phyloP scores from a whole-genome alignment of 2,797 vertebrate genomes.

The Borostomias antarcticus region DNA sequence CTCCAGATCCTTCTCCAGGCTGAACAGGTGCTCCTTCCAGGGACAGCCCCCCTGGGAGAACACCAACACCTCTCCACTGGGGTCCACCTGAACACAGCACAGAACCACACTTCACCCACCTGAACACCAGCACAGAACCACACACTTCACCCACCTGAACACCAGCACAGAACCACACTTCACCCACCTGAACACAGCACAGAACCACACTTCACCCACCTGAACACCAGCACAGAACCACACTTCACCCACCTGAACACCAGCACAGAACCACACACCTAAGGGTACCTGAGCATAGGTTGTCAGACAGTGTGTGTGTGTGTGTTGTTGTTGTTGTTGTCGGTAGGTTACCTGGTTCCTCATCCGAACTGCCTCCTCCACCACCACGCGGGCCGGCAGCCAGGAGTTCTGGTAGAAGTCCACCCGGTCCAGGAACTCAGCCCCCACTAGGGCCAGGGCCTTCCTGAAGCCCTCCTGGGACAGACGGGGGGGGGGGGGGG shows the following conservation, averaged over 20 bases:
- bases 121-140: background rate
- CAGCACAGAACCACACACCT: background rate
- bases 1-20: conserved; percentile 80
- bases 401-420: conserved; percentile 84
- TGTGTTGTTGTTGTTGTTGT: no score
- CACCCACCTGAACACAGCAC: no score
- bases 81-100: conserved; percentile 77
- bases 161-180: no score
- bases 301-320: background rate
- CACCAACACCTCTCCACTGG: conserved; percentile 83
- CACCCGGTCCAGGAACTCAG: conserved; percentile 88
- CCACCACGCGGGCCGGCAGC: conserved; percentile 86
- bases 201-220: no score
- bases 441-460: conserved; percentile 84
- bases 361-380: conserved; percentile 79
- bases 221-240: background rate
- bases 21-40: conserved; percentile 93
- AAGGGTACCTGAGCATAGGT: background rate
- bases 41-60: conserved; percentile 87
- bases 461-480: conserved; percentile 83
- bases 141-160: background rate
- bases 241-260: background rate
- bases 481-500: background rate
- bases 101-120: no score
- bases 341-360: conserved; percentile 78